Evolutionary conservation across 2,797 vertebrate genomes (phyloP), one percentile per base, ranked within the genome.

Genomic region (Rhabdophis nuchalis): DNA sequence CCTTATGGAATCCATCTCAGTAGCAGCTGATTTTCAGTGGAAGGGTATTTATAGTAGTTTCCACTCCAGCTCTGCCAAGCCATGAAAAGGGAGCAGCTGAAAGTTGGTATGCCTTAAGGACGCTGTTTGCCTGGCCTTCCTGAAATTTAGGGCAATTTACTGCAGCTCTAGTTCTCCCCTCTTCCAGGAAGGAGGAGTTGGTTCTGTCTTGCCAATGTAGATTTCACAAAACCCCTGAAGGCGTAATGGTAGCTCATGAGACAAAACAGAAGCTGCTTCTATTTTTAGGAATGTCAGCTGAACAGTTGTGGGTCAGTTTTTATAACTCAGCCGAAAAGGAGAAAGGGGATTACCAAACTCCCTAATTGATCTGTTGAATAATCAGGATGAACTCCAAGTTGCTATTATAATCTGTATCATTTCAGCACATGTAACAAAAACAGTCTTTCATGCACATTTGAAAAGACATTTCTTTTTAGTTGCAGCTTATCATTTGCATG

Each of bases 201-300:
- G 20, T 10, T 54, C 6, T 85, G 88, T 56, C 90, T 86, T 94
- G 56, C 64, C 88, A 94, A 0, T 14, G 93, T 9, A 94, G 93
- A 88, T 88, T 60, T 93, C 85, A 64, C 77, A 0, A 0, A 77
- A 94, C 58, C 92, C 53, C 85, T 94, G 93, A 94, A 82, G 60
- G 93, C 54, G 85, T 94, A 93, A 94, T 85, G 92, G 95, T 88
- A 94, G 89, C 60, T 96, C 90, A 92, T 97, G 95, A 94, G 95
- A 95, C 61, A 95, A 94, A 95, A 92, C 97, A 97, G 96, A 96
- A 96, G 94, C 94, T 92, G 20, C 94, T 92, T 96, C 96, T 97
- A 96, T 96, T 97, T 97, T 97, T 96, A 97, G 95, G 0, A 29
- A 89, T 89, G 20, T 53, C 68, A 96, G 93, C 91, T 82, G 94